Percentiles rank a stretch among this genome's conserved stretches.
Evolutionary conservation across 92 coral and sea anemone genomes (phyloP).

Genomic region (Zoanthus solanderi): DNA sequence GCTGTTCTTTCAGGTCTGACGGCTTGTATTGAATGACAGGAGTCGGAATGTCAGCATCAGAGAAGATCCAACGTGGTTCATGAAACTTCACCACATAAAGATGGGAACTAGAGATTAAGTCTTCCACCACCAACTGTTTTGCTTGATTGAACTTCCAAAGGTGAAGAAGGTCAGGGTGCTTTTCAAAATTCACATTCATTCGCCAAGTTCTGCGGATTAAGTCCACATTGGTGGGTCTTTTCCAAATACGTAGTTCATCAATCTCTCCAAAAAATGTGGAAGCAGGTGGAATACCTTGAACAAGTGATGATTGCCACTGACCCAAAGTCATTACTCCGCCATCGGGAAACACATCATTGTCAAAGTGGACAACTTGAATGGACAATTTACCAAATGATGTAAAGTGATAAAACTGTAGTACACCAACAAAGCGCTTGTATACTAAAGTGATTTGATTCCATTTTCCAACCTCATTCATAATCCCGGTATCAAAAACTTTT

Average conservation of each 20-base stretch:
- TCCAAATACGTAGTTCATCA: slow-evolving; percentile 76
- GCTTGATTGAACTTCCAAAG: slow-evolving; percentile 75
- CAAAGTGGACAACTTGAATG: slow-evolving; percentile 53
- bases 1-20: slow-evolving; percentile 45
- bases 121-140: slow-evolving; percentile 54
- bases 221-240: slow-evolving; percentile 56
- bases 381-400: slow-evolving; percentile 48
- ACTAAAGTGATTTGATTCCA: slow-evolving; percentile 74
- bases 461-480: slow-evolving; percentile 43
- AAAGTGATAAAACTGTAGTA: slow-evolving; percentile 65
- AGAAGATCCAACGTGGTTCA: slow-evolving; percentile 87
- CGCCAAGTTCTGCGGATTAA: slow-evolving; percentile 62
- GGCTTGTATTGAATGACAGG: slow-evolving; percentile 18
- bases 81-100: slow-evolving; percentile 71
- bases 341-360: slow-evolving; percentile 42
- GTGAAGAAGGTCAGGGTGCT: slow-evolving; percentile 59
- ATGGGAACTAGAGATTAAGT: slow-evolving; percentile 47
- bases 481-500: slow-evolving; percentile 47
- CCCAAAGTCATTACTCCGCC: slow-evolving; percentile 71
- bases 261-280: slow-evolving; percentile 60
- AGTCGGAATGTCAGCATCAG: slow-evolving; percentile 83
- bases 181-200: slow-evolving; percentile 52
- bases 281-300: slow-evolving; percentile 41
- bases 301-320: slow-evolving; percentile 67
- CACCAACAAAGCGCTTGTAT: slow-evolving; percentile 37